These are phyloP conservation scores for Euura lappo DNA, from an alignment of 1,140 invertebrate genomes.

Conservation along the genomic window DNA sequence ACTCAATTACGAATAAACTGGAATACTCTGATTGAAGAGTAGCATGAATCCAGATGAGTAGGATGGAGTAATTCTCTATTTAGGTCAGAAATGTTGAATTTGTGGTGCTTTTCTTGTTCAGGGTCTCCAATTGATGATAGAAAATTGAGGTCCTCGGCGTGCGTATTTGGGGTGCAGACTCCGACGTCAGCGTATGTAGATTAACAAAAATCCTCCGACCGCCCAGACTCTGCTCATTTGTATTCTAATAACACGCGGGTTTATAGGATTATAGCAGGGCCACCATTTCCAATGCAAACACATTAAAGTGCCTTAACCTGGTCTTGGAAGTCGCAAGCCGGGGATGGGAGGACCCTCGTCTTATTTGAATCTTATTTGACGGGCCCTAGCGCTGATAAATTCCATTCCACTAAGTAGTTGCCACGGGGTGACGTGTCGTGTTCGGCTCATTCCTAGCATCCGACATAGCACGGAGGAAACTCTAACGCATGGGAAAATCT, in stretches of 20 bases:
- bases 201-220: conserved; percentile 5
- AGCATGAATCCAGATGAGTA: too few relatives aligned
- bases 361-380: conserved; percentile 45
- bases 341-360: conserved; percentile 28
- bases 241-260: conserved; percentile 7
- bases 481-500: not conserved
- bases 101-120: too few relatives aligned
- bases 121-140: too few relatives aligned
- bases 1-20: too few relatives aligned
- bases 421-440: conserved; percentile 34
- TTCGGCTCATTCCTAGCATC: conserved; percentile 21
- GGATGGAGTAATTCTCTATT: too few relatives aligned
- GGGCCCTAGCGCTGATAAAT: conserved; percentile 40
- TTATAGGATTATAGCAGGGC: conserved; percentile 7
- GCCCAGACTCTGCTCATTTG: conserved; percentile 1
- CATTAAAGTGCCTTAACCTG: conserved; percentile 11
- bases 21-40: too few relatives aligned
- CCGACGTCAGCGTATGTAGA: conserved; percentile 1
- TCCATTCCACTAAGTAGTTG: conserved; percentile 43
- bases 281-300: conserved; percentile 11
- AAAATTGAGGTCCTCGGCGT: not conserved
- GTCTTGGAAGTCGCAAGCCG: conserved; percentile 18
- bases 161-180: not conserved
- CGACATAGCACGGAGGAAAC: not conserved
- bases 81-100: too few relatives aligned